phyloP scores from a whole-genome alignment of 92 coral and sea anemone species.

The Actinernus sp. region DNA sequence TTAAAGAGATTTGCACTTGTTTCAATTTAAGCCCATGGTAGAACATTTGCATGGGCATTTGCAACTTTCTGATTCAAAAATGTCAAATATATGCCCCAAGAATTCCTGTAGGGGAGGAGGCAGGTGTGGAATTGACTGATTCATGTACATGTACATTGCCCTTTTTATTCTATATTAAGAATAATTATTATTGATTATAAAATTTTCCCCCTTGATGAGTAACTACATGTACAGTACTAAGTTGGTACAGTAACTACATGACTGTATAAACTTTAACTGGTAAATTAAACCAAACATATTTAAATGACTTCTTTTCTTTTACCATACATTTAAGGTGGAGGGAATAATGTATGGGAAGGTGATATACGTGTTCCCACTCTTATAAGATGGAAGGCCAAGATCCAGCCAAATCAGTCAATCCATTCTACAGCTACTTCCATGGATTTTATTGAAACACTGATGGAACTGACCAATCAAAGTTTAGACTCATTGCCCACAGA shows the following conservation, averaged over 20 bases:
- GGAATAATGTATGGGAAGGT: slow-evolving; percentile 74
- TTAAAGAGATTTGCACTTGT: too few species aligned
- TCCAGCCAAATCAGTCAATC: slow-evolving; percentile 49
- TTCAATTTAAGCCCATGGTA: too few species aligned
- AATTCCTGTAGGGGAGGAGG: too few species aligned
- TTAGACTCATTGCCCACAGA: slow-evolving; percentile 33
- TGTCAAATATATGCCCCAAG: too few species aligned
- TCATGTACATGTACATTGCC: too few species aligned
- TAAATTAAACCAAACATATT: neutral
- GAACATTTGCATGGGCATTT: too few species aligned
- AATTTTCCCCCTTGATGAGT: too few species aligned
- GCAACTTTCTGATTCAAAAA: too few species aligned
- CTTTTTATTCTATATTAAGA: too few species aligned
- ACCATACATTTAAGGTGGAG: slow-evolving; percentile 12
- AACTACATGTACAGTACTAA: too few species aligned
- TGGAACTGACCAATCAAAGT: slow-evolving; percentile 77
- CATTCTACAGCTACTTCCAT: slow-evolving; percentile 64
- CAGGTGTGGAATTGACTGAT: too few species aligned
- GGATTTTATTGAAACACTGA: slow-evolving; percentile 83
- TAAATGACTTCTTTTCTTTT: neutral
- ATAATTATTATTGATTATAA: too few species aligned
- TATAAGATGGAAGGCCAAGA: slow-evolving; percentile 66
- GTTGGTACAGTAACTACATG: neutral
- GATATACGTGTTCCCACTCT: slow-evolving; percentile 79
- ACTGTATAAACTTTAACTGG: neutral